A percentile compares a stretch with the other conserved stretches of the same genome.
phyloP scores from a whole-genome alignment of 2,797 vertebrate genomes.

The Neopelma chrysocephalum region DNA sequence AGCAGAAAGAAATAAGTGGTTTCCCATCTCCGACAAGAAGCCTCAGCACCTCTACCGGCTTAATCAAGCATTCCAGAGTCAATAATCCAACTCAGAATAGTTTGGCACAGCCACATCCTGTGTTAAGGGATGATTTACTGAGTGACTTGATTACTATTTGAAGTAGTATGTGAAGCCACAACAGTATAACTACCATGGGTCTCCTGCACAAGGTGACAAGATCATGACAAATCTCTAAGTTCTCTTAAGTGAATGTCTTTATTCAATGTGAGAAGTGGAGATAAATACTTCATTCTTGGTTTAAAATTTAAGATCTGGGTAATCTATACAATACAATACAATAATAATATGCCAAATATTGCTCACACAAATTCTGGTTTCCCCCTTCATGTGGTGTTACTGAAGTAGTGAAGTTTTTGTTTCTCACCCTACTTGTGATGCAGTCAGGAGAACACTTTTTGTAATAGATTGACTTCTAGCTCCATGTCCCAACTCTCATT shows the following conservation, averaged over 20 bases:
- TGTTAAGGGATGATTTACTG: neutral
- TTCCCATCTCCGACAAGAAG: neutral
- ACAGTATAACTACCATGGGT: neutral
- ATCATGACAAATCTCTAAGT: neutral
- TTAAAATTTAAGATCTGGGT: neutral
- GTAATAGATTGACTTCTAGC: neutral
- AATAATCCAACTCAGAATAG: neutral
- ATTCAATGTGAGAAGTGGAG: neutral
- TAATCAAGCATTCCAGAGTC: neutral
- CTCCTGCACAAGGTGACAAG: neutral
- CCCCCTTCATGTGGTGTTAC: neutral
- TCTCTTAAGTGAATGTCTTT: neutral
- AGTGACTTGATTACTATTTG: neutral
- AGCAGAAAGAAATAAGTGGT: neutral
- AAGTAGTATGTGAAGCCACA: neutral
- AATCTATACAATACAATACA: neutral
- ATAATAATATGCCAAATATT: neutral
- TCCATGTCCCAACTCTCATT: neutral
- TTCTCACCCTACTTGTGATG: neutral
- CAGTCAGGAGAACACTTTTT: neutral
- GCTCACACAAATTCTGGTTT: neutral
- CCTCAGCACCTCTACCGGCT: neutral
- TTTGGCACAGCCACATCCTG: neutral
- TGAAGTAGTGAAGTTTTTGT: neutral
- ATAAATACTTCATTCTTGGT: neutral